These are phyloP conservation scores for Microctonus brassicae DNA, from an alignment of 2,888 invertebrate genomes.

Conservation along the genomic window DNA sequence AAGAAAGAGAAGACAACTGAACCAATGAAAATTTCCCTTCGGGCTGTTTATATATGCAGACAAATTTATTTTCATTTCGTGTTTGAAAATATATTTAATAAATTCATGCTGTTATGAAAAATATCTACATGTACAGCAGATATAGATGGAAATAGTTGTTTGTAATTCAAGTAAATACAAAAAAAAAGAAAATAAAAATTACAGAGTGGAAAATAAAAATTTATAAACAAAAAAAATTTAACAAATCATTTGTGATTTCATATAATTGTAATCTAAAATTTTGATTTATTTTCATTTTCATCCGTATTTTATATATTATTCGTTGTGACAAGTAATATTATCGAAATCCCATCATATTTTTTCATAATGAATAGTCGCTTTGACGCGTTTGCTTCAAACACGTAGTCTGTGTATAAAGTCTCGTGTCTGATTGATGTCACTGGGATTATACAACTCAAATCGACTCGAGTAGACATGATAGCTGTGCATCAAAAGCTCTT, in stretches of 20 bases:
- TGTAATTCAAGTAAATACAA: too few species aligned
- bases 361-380: not conserved
- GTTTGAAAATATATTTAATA: not conserved
- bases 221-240: too few species aligned
- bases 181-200: too few species aligned
- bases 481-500: constrained; percentile 43
- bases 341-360: not conserved
- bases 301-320: too few species aligned
- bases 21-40: constrained; percentile 30
- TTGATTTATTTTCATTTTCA: too few species aligned
- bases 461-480: constrained; percentile 33
- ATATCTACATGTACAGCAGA: not conserved
- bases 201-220: too few species aligned
- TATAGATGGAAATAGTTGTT: not conserved
- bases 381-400: not conserved
- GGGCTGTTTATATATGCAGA: not conserved
- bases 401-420: not conserved
- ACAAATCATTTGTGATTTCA: too few species aligned
- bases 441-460: constrained; percentile 25
- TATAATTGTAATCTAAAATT: not conserved
- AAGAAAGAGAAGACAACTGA: constrained; percentile 19
- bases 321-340: not conserved
- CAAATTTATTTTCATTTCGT: not conserved
- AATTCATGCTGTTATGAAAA: not conserved
- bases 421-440: constrained; percentile 29